A percentile compares a stretch with the other conserved stretches of the same genome.
Evolutionary conservation across 2,888 invertebrate species (phyloP).

Genomic region (Orthosia gracilis): DNA sequence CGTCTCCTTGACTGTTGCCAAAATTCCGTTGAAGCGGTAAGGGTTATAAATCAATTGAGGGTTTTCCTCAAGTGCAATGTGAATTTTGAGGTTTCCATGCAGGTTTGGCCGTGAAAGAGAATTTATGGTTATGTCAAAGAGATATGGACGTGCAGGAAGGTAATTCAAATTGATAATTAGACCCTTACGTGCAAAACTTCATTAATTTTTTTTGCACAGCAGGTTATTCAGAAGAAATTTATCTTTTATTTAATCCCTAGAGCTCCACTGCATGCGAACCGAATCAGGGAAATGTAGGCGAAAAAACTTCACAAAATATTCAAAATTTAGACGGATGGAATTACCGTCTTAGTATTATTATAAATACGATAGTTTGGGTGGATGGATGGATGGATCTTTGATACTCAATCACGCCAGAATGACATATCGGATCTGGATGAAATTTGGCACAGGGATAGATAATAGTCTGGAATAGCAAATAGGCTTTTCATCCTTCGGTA

Average conservation of each 20-base stretch:
- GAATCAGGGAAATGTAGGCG: neutral
- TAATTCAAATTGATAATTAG: neutral
- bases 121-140: neutral
- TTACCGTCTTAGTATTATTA: too few relatives aligned
- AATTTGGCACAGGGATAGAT: too few relatives aligned
- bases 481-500: too few relatives aligned
- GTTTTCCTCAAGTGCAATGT: slow-evolving; percentile 36
- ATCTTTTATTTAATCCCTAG: neutral
- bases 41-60: slow-evolving; percentile 32
- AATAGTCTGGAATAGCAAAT: too few relatives aligned
- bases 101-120: slow-evolving; percentile 14
- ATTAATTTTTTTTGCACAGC: too few relatives aligned
- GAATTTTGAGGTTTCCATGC: slow-evolving; percentile 15
- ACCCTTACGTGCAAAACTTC: too few relatives aligned
- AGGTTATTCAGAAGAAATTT: neutral
- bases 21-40: slow-evolving; percentile 25
- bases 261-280: neutral
- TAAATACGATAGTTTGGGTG: too few relatives aligned
- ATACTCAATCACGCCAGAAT: too few relatives aligned
- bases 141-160: neutral
- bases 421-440: too few relatives aligned
- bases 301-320: neutral
- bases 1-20: slow-evolving; percentile 29
- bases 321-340: neutral
- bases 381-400: too few relatives aligned